Conservation (phyloP, 2,113 vertebrate genomes). For the Thryonomys swinderianus region DNA sequence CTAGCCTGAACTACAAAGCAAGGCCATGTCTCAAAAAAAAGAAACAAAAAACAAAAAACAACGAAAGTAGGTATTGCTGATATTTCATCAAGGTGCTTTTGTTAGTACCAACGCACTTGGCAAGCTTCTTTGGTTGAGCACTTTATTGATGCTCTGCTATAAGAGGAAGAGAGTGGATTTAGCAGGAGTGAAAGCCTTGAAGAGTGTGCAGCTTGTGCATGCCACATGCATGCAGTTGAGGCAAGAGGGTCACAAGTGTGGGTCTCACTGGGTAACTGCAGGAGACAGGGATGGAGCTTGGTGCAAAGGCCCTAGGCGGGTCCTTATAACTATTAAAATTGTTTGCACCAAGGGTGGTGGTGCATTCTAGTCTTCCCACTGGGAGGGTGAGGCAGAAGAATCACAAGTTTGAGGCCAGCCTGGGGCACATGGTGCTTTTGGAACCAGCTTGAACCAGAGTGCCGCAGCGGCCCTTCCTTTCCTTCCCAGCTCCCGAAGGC, state of each 20-base stretch:
- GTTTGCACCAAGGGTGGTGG: not conserved
- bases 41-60: too few species aligned
- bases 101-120: not conserved
- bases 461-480: not conserved
- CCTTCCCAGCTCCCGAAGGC: not conserved
- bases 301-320: not conserved
- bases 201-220: not conserved
- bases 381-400: not conserved
- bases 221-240: not conserved
- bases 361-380: not conserved
- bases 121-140: not conserved
- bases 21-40: too few species aligned
- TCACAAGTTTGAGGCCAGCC: not conserved
- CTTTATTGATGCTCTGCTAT: not conserved
- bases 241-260: not conserved
- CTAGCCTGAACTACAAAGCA: too few species aligned
- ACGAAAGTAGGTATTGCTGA: not conserved
- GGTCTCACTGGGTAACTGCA: not conserved
- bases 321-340: too few species aligned
- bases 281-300: not conserved
- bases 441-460: not conserved
- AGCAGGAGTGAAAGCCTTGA: not conserved
- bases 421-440: not conserved
- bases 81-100: conserved; percentile 2
- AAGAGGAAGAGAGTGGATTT: not conserved